phyloP scores from a whole-genome alignment of 2,888 invertebrate genomes.

The Cremastobaeus sp. region DNA sequence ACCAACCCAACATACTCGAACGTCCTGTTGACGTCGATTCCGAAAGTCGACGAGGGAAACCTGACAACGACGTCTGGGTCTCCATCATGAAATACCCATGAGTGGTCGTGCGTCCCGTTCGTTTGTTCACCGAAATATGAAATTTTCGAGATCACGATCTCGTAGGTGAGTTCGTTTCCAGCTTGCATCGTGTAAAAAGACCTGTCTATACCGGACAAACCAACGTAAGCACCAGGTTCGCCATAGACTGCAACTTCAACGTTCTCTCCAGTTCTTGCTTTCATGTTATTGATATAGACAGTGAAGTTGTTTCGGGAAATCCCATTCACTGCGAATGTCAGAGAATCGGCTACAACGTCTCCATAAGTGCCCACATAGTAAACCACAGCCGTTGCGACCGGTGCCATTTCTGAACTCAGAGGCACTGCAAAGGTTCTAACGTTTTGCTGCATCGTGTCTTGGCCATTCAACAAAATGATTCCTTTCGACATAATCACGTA shows the following conservation, averaged over 20 bases:
- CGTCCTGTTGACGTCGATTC: constrained; percentile 95
- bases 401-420: constrained; percentile 93
- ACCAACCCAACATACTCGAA: constrained; percentile 93
- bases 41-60: constrained; percentile 93
- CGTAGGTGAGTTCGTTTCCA: constrained; percentile 92
- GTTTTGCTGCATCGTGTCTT: constrained; percentile 88
- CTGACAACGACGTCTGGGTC: constrained; percentile 91
- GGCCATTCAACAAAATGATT: constrained; percentile 90
- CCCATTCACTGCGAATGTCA: constrained; percentile 98
- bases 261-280: constrained; percentile 94
- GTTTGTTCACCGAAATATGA: constrained; percentile 90
- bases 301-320: constrained; percentile 95
- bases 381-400: constrained; percentile 92
- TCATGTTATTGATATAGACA: constrained; percentile 92
- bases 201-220: constrained; percentile 92
- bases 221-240: constrained; percentile 96
- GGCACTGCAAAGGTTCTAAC: constrained; percentile 90
- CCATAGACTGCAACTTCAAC: constrained; percentile 96
- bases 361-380: constrained; percentile 91
- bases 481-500: constrained; percentile 96
- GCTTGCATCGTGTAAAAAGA: constrained; percentile 96
- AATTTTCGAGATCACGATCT: constrained; percentile 92
- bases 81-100: constrained; percentile 91
- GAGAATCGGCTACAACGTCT: constrained; percentile 92
- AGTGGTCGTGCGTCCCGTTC: constrained; percentile 90